Evolutionary conservation across 64 coral and sea anemone species (phyloP).

Genomic region (Pachyseris speciosa): DNA sequence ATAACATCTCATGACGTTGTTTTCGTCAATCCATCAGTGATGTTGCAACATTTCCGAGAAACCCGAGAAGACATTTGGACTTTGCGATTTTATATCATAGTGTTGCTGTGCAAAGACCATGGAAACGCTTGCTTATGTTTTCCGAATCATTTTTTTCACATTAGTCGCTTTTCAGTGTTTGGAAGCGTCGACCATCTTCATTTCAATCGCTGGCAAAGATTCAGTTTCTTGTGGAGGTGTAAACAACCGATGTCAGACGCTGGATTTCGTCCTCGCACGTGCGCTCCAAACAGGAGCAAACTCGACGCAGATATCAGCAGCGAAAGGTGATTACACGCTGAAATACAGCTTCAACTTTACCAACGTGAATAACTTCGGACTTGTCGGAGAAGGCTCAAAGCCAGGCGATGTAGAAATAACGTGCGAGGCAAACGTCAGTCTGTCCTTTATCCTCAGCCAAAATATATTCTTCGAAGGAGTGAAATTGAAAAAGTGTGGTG

Average conservation of each 20-base stretch:
- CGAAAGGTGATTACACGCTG: slow-evolving; percentile 59
- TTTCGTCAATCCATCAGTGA: not conserved
- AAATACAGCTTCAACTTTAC: slow-evolving; percentile 38
- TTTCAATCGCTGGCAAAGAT: slow-evolving; percentile 52
- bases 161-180: not conserved
- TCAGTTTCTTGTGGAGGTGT: not conserved
- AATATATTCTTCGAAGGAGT: slow-evolving; percentile 72
- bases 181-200: slow-evolving; percentile 31
- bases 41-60: not conserved
- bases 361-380: slow-evolving; percentile 48
- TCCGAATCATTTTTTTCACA: not conserved
- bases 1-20: not conserved
- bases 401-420: slow-evolving; percentile 46
- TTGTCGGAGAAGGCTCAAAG: slow-evolving; percentile 35
- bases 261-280: slow-evolving; percentile 49
- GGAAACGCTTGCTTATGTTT: not conserved
- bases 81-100: not conserved
- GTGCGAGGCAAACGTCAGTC: slow-evolving; percentile 58
- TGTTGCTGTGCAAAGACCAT: not conserved
- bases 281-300: slow-evolving; percentile 14
- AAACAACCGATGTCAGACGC: slow-evolving; percentile 32
- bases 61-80: not conserved
- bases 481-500: slow-evolving; percentile 70
- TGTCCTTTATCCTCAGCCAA: slow-evolving; percentile 73
- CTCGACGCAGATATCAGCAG: slow-evolving; percentile 62